Base-by-base conservation (phyloP, 1,140 invertebrate genomes). In the Spodoptera frugiperda region DNA sequence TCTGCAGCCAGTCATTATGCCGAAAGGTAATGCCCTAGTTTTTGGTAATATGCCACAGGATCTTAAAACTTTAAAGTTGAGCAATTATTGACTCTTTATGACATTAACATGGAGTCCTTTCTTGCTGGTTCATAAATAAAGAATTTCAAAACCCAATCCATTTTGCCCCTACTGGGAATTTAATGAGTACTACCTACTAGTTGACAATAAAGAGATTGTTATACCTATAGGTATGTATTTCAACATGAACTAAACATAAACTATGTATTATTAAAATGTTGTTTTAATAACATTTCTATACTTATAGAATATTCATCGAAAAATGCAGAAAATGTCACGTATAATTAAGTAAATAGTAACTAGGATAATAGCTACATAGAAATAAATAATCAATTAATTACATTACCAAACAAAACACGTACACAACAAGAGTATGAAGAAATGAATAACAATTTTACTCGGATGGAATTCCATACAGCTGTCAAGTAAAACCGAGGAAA, bases 21-120 rank as follows among this genome's bases (percentile, higher is more conserved):
- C 61, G 14, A 48, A 49, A 25, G 61, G 44, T 65, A 65, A 61
- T 30, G 33, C 39, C 30, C 33, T 61, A 30, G 15, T 49, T 17
- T 48, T 48, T 49, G 5, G 6, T 33, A 6, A 21, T 65, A 25
- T 65, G 61, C 33, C 33, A 39, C 12, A 51, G 48, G 12, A n/a
- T 51, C 48, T 14, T 21, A 65, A 15, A n/a, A 8, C n/a, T 33
- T 33, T n/a, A 33, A 30, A 11, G 55, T 57, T 15, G 6, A 51
- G 46, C 2, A 1, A 5, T 3, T 30, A 3, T 30, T 30, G 25
- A 30, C 25, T 30, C 25, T 30, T 30, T 3, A 30, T 30, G 5
- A 2, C 5, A 3, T n/a, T n/a, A n/a, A n/a, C n/a, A n/a, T n/a
- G n/a, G n/a, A n/a, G n/a, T n/a, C n/a, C n/a, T n/a, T n/a, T n/a